Base-by-base conservation (phyloP, 2,113 vertebrate species). In the Paralichthys olivaceus region DNA sequence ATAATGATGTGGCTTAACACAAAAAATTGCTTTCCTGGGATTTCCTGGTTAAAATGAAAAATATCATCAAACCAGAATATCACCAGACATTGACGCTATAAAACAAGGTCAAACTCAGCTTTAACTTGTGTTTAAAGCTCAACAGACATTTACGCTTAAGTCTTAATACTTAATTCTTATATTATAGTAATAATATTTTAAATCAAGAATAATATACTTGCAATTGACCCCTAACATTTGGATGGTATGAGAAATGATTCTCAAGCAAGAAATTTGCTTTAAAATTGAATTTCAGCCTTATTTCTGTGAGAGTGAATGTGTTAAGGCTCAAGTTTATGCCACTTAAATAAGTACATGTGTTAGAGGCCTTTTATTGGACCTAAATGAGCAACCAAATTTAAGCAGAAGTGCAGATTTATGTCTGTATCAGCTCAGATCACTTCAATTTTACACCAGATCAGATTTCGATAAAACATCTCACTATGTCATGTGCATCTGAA, bases 341-440 rank as follows among this genome's bases (percentile, higher is more conserved):
- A 47, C 17, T 47, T 45, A 15, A 15, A 45, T 45, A 43, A 4
- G 26, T 40, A 72, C 76, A 81, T 78, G 70, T 77, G 72, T 54
- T 0, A 3, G 34, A 43, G 25, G 28, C 28, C 66, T 71, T 61
- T 23, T 14, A 56, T 7, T 70, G 12, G 22, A 43, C 51, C 34
- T 32, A 47, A 28, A 60, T 28, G 17, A 84, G n/a, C 43, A n/a
- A 58, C 20, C 53, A 74, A 79, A 51, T 5, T 63, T 5, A 7
- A 43, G 6, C 64, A 59, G 37, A 72, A 13, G 28, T 15, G 7
- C 20, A 2, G 14, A 28, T 57, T 68, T 13, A 54, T 43, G 20
- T 45, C 40, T 71, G 6, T 22, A 69, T 13, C 6, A 45, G 29
- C 62, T 40, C 54, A 72, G 12, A 54, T 43, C 17, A 19, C 32